Base-by-base conservation (phyloP, 2,113 vertebrate genomes). In the Pan troglodytes region DNA sequence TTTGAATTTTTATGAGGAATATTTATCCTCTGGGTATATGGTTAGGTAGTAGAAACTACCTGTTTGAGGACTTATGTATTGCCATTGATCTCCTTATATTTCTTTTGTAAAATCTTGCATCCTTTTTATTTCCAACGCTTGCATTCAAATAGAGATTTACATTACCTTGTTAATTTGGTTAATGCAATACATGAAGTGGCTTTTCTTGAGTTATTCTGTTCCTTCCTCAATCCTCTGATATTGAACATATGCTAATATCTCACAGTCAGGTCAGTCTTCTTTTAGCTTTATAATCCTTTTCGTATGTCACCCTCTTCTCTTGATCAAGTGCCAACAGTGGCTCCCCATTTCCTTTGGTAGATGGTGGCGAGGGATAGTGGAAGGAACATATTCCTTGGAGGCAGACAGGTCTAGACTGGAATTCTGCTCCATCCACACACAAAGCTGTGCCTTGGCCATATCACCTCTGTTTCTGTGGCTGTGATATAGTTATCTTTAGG, bases 1-100 rank as follows among this genome's bases (percentile, higher is more conserved):
- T 92, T 85, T 75, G 20, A 43, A 32, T 14, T 93, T 93, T 93
- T 48, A 88, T 25, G 35, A 59, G n/a, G 22, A 45, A 25, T 68
- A 61, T 57, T 91, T 84, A 59, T 1, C 17, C 14, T 57, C 3
- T 20, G 2, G 1, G 48, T 64, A 0, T 35, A 11, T 55, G 38
- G 23, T 13, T 27, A 9, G 14, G 5, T 50, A 75, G 43, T 35
- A n/a, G 45, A 88, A 81, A n/a, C 35, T 80, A 70, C 32, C 30
- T 92, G 7, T 80, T 78, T 80, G 30, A 40, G 27, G 9, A 22
- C 13, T 5, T 84, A 59, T 16, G 20, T 82, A 35, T 90, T 87
- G 48, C 68, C 9, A 38, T 25, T 22, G 57, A 45, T 43, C 2
- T 91, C 92, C 67, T 95, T 43, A 2, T 83, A 64, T 78, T 83